phyloP scores from a whole-genome alignment of 2,888 invertebrate species.

The Ethmia dodecea region DNA sequence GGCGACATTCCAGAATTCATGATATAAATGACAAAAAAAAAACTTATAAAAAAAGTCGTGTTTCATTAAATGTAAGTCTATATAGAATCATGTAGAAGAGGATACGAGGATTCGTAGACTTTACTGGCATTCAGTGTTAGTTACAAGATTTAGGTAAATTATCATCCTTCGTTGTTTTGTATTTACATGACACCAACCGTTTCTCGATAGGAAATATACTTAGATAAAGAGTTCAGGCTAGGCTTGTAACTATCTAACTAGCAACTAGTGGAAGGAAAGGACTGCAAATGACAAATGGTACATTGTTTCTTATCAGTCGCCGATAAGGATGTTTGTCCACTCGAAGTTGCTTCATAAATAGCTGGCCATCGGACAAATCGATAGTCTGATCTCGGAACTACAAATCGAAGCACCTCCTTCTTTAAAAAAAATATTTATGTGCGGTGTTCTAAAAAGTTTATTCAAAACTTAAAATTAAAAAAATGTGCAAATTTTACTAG shows the following conservation, averaged over 20 bases:
- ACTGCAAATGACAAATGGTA: conserved; percentile 60
- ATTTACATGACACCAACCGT: no score
- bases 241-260: not conserved
- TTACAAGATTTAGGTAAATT: no score
- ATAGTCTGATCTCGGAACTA: not conserved
- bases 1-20: no score
- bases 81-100: no score
- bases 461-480: not conserved
- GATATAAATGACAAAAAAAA: no score
- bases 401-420: not conserved
- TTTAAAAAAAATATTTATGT: not conserved
- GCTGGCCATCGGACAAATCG: conserved; percentile 32
- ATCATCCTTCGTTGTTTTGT: no score
- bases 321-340: conserved; percentile 57
- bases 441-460: not conserved
- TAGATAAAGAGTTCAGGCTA: no score
- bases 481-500: not conserved
- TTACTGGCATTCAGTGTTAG: no score
- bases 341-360: conserved; percentile 46
- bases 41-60: no score
- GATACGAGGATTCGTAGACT: no score
- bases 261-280: conserved; percentile 22
- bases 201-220: no score
- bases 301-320: conserved; percentile 48
- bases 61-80: no score